Evolutionary conservation across 2,888 invertebrate species (phyloP).

Genomic region (Latheticus oryzae): DNA sequence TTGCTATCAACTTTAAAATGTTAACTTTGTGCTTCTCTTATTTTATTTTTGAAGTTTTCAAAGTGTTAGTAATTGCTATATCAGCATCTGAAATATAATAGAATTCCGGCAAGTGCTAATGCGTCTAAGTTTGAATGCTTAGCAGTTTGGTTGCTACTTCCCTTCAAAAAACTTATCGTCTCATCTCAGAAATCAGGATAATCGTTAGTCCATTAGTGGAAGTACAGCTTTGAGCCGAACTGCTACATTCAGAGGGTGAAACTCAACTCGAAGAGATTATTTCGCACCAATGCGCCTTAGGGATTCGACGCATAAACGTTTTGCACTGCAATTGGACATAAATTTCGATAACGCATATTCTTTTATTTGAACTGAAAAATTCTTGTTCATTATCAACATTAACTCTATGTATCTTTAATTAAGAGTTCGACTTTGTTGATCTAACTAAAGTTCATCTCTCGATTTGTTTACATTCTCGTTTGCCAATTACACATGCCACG

Average conservation of each 20-base stretch:
- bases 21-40: too few relatives aligned
- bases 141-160: conserved; percentile 53
- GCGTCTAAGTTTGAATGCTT: conserved; percentile 50
- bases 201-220: conserved; percentile 63
- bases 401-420: too few relatives aligned
- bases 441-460: too few relatives aligned
- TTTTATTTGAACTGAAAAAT: too few relatives aligned
- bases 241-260: conserved; percentile 51
- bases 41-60: too few relatives aligned
- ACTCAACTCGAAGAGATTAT: conserved; percentile 57
- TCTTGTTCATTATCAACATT: too few relatives aligned
- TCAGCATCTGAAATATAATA: conserved; percentile 39
- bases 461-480: too few relatives aligned
- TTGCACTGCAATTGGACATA: conserved; percentile 49
- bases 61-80: conserved; percentile 34
- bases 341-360: too few relatives aligned
- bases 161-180: conserved; percentile 57
- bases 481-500: too few relatives aligned
- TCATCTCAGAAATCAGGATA: conserved; percentile 61
- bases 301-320: conserved; percentile 54
- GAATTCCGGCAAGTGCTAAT: conserved; percentile 49
- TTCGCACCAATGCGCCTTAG: conserved; percentile 55
- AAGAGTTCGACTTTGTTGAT: too few relatives aligned
- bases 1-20: too few relatives aligned
- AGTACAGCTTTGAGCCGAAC: conserved; percentile 54